Evolutionary conservation across 2,113 vertebrate genomes (phyloP).

Genomic region (Montifringilla adamsi): DNA sequence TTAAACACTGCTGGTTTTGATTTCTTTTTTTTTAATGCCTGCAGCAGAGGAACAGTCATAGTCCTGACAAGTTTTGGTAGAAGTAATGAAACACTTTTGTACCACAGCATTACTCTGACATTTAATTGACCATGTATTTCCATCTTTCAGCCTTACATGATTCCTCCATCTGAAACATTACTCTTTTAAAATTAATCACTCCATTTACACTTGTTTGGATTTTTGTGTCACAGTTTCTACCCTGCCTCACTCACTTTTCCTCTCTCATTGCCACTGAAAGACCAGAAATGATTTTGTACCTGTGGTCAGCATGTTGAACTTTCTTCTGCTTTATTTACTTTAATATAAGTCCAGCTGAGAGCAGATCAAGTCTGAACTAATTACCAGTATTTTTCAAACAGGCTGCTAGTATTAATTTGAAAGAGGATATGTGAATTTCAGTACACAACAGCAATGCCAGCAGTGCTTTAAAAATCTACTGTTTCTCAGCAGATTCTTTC

Average conservation of each 20-base stretch:
- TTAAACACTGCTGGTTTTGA: neutral
- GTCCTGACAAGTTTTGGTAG: neutral
- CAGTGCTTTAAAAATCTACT: neutral
- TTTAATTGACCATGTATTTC: constrained; percentile 4
- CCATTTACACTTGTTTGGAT: constrained; percentile 1
- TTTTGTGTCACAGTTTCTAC: neutral
- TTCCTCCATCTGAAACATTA: neutral
- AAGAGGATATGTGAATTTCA: neutral
- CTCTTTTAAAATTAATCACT: neutral
- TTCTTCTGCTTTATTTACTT: neutral
- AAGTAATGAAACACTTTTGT: constrained; percentile 2
- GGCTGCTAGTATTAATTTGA: neutral
- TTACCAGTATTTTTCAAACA: neutral
- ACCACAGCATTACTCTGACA: neutral
- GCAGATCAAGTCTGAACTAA: neutral
- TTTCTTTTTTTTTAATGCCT: neutral
- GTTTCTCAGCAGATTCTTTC: neutral
- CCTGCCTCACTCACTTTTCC: neutral
- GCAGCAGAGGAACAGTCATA: neutral
- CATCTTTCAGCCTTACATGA: neutral
- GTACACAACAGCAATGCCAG: neutral
- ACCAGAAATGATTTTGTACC: neutral
- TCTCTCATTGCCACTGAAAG: neutral
- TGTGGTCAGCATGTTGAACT: neutral
- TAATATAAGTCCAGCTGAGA: neutral